Conservation (phyloP, 2,797 vertebrate genomes). For the Microctenopoma steveboyesi region DNA sequence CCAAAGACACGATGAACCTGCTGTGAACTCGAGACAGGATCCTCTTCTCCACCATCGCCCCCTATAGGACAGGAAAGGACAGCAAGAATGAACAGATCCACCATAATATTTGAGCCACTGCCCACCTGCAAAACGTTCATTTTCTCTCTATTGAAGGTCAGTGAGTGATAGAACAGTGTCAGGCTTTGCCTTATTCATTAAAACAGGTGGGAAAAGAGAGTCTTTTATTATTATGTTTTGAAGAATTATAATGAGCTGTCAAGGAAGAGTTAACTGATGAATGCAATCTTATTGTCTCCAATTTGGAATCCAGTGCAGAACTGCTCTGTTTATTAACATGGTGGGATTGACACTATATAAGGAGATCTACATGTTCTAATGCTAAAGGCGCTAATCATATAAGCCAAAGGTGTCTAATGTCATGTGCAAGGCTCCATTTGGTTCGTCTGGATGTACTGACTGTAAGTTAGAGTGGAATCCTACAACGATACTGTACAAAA, state of each 20-base stretch:
- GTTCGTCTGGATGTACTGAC: background rate
- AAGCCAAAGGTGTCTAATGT: conserved; percentile 34
- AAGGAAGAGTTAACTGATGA: background rate
- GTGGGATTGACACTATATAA: conserved; percentile 55
- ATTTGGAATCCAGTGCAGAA: conserved; percentile 37
- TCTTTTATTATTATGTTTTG: too few relatives aligned
- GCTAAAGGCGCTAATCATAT: conserved; percentile 46
- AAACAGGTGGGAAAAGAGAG: background rate
- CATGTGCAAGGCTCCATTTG: conserved; percentile 13
- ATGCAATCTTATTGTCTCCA: background rate
- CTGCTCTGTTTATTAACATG: conserved; percentile 64
- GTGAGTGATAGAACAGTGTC: background rate
- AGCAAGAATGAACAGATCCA: background rate
- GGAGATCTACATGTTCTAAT: conserved; percentile 64
- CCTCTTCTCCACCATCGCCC: conserved; percentile 89
- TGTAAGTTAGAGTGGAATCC: conserved; percentile 11
- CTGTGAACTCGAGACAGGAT: conserved; percentile 89
- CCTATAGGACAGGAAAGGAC: conserved; percentile 60
- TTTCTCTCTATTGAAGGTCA: too few relatives aligned
- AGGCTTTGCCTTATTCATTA: background rate
- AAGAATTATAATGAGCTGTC: background rate
- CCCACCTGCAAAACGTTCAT: too few relatives aligned
- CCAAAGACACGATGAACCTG: conserved; percentile 88
- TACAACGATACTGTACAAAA: background rate
- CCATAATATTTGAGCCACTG: too few relatives aligned